Evolutionary conservation across 2,113 vertebrate species (phyloP).

Genomic region (Uropsilus gracilis): DNA sequence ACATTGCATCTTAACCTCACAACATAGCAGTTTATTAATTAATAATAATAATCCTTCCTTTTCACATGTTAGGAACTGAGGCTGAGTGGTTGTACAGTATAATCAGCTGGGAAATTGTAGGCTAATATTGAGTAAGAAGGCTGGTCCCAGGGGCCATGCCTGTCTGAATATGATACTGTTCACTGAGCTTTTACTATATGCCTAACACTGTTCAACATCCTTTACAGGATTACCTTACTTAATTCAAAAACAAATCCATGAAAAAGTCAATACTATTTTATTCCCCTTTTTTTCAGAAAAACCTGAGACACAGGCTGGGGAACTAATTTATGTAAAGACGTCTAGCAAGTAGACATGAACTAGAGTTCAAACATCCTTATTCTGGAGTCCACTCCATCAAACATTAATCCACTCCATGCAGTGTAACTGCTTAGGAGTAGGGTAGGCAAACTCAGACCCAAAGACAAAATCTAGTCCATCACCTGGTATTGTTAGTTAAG

Average conservation of each 20-base stretch:
- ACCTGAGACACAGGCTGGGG: not conserved
- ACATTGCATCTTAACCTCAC: not conserved
- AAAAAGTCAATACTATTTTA: not conserved
- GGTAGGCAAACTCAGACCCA: not conserved
- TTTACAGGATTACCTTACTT: not conserved
- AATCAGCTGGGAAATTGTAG: not conserved
- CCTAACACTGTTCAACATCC: not conserved
- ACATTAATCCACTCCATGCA: not conserved
- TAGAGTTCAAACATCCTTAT: not conserved
- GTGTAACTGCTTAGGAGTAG: not conserved
- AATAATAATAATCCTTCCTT: not conserved
- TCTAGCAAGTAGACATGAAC: not conserved
- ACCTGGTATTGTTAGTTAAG: not conserved
- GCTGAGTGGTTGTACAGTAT: not conserved
- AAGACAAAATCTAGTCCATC: not conserved
- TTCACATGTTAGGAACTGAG: not conserved
- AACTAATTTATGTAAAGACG: not conserved
- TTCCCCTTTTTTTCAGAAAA: not conserved
- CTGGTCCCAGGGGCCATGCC: no score
- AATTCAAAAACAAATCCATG: not conserved
- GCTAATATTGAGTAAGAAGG: not conserved
- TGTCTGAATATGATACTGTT: not conserved
- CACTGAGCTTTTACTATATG: not conserved
- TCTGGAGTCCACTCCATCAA: not conserved
- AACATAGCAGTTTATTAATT: not conserved